These are phyloP conservation scores for Trichogramma dendrolimi DNA, from an alignment of 2,888 invertebrate species.

Conservation along the genomic window DNA sequence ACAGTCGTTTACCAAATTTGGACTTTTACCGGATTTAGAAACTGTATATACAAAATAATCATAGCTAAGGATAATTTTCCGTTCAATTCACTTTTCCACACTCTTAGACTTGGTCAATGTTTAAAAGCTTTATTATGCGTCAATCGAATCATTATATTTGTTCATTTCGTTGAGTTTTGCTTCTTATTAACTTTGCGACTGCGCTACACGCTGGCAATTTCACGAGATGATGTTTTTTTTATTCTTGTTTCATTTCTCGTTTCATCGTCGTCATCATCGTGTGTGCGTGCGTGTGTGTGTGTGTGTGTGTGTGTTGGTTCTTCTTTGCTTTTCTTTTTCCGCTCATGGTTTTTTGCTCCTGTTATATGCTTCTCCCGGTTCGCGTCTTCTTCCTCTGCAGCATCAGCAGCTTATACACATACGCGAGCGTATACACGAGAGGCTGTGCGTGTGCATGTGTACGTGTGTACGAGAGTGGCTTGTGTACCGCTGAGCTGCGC, in stretches of 20 bases:
- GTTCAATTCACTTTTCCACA: too few relatives aligned
- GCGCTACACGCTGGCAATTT: constrained; percentile 2
- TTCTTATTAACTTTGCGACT: constrained; percentile 15
- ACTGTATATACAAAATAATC: too few relatives aligned
- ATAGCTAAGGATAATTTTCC: too few relatives aligned
- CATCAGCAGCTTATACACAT: constrained; percentile 12
- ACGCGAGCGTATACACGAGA: constrained; percentile 14
- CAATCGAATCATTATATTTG: too few relatives aligned
- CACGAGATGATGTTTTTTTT: neutral
- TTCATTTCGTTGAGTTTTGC: constrained; percentile 6
- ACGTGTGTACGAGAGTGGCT: constrained; percentile 24
- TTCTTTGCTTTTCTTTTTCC: constrained; percentile 19
- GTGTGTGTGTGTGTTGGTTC: constrained; percentile 27
- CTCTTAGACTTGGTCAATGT: too few relatives aligned
- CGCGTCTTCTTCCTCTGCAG: constrained; percentile 13
- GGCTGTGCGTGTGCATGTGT: constrained; percentile 7
- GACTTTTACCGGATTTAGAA: too few relatives aligned
- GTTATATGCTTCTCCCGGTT: constrained; percentile 12
- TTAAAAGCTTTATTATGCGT: too few relatives aligned
- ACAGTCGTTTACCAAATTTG: too few relatives aligned
- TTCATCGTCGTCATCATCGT: neutral
- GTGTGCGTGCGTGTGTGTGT: neutral
- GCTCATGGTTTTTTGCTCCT: constrained; percentile 19
- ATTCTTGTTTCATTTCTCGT: neutral
- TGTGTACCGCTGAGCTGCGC: too few relatives aligned